Evolutionary conservation across 2,113 vertebrate species (phyloP).

Genomic region (Datnioides undecimradiatus): DNA sequence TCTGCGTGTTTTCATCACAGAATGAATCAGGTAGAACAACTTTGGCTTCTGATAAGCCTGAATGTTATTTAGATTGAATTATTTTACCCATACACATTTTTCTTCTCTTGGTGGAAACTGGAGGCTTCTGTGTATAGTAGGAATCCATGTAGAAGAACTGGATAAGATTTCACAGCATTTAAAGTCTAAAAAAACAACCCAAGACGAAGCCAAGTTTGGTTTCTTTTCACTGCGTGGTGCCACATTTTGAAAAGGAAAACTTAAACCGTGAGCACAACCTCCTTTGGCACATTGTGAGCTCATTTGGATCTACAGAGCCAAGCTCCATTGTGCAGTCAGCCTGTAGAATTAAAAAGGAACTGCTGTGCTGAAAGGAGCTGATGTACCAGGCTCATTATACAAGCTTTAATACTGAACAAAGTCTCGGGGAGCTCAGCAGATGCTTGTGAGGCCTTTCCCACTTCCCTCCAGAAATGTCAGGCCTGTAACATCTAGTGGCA

Average conservation of each 20-base stretch:
- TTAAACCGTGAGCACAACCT: constrained; percentile 34
- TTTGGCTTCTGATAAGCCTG: constrained; percentile 28
- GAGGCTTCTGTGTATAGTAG: too few species aligned
- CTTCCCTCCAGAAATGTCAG: constrained; percentile 31
- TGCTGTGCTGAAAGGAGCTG: constrained; percentile 30
- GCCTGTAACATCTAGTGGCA: constrained; percentile 27
- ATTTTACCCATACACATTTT: constrained; percentile 10
- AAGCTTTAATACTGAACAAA: constrained; percentile 24
- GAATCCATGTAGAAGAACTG: too few species aligned
- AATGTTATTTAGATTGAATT: constrained; percentile 21
- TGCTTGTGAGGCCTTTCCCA: constrained; percentile 34
- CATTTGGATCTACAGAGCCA: constrained; percentile 24
- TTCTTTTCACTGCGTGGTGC: constrained; percentile 16
- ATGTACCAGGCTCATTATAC: constrained; percentile 19
- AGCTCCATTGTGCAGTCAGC: constrained; percentile 38
- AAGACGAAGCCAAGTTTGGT: neutral
- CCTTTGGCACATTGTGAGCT: constrained; percentile 25
- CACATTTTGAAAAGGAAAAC: constrained; percentile 27
- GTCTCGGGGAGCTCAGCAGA: constrained; percentile 29
- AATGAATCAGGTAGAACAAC: constrained; percentile 37
- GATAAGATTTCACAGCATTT: constrained; percentile 36
- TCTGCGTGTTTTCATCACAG: constrained; percentile 31
- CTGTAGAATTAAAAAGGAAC: constrained; percentile 27
- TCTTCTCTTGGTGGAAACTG: neutral
- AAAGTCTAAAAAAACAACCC: constrained; percentile 23